Evolutionary conservation across 2,797 vertebrate species (phyloP).

Genomic region (Acrocephalus scirpaceus): DNA sequence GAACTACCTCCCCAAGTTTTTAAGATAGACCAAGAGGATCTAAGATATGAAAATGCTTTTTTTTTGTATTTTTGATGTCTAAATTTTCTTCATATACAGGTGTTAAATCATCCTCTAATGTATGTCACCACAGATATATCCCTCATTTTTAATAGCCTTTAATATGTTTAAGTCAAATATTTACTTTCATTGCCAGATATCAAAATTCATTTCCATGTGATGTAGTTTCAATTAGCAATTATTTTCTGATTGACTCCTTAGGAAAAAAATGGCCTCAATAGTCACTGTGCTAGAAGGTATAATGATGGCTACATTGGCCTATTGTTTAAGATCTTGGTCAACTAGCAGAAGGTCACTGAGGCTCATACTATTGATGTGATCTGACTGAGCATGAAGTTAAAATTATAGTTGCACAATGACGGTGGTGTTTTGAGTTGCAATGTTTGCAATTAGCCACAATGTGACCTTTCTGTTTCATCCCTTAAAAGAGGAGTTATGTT

Average conservation of each 20-base stretch:
- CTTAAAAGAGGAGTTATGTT: constrained; percentile 18
- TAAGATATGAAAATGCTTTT: not conserved
- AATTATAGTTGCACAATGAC: constrained; percentile 22
- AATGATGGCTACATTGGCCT: not conserved
- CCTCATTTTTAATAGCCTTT: constrained; percentile 23
- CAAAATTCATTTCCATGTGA: constrained; percentile 16
- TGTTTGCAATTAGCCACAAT: constrained; percentile 51
- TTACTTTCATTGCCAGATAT: constrained; percentile 17
- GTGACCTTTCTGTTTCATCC: constrained; percentile 17
- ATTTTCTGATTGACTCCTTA: constrained; percentile 11
- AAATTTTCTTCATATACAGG: not conserved
- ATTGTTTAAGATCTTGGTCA: constrained; percentile 43
- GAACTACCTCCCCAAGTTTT: not conserved
- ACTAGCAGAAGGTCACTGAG: constrained; percentile 26
- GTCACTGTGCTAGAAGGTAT: not conserved
- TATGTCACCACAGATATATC: not conserved
- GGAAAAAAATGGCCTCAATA: not conserved
- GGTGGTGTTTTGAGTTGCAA: constrained; percentile 36
- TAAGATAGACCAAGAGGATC: not conserved
- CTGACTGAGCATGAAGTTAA: constrained; percentile 57
- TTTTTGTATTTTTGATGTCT: not conserved
- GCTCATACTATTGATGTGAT: constrained; percentile 10
- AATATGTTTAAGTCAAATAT: constrained; percentile 31
- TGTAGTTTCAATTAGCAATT: constrained; percentile 45
- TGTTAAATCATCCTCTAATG: not conserved